Base-by-base conservation (phyloP, 1,140 invertebrate species). In the Monomorium pharaonis region DNA sequence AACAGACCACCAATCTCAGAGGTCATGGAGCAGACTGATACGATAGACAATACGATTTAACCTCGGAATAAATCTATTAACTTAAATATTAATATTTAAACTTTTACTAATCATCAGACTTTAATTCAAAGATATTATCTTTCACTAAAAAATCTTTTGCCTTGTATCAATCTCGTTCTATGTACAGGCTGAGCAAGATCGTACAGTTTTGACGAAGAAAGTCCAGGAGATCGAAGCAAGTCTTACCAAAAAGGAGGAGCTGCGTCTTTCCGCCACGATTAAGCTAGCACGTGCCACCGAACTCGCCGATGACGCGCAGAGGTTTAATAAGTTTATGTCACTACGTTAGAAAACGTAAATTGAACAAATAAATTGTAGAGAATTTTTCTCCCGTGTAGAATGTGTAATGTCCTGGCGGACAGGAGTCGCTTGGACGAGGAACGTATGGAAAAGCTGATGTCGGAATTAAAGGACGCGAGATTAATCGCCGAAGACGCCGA, bases 211-310 rank as follows among this genome's bases (percentile, higher is more conserved):
- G 87, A 98, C 97, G 90, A 96, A 97, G 88, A 96, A 96, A 91
- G 97, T 98, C 85, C 97, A 97, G 91, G 96, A 98, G 54, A 96
- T 98, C 92, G 98, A 98, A 93, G 97, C 97, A 91, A 96, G 97
- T 92, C 95, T 98, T 62, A 97, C 97, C 88, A 96, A 97, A 88
- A 97, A 97, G 51, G 98, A 98, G 92, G 97, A 98, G 91, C 95
- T 97, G 75, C 96, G 98, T 56, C 96, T 96, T 88, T 96, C 96
- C 27, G 97, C 98, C 96, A 96, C 74, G 92, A 94, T 67, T 47
- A 98, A 98, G 94, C 95, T 98, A 67, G 97, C 96, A 85, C 97
- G 98, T 91, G 97, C 98, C 44, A 96, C 97, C 30, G 97, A 98
- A 93, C 96, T 97, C 87, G 97, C 97, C 88, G 98, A 98, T 93